These are phyloP conservation scores for Leptonema lineaticorne DNA, from an alignment of 1,140 invertebrate species.

Conservation along the genomic window DNA sequence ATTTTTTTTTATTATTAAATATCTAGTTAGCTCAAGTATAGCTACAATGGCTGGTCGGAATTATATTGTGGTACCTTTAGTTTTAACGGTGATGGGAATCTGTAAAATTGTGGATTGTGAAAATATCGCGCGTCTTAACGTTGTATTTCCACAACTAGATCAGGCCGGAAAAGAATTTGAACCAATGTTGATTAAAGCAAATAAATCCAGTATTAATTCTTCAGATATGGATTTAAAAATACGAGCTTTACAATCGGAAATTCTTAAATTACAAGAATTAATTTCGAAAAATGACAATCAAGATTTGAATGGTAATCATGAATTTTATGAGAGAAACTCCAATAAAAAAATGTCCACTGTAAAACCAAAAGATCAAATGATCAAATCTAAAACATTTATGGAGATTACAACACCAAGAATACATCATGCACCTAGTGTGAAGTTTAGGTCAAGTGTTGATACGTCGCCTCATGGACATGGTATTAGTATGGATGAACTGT, in stretches of 20 bases:
- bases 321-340: too few species aligned
- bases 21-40: background rate
- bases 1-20: background rate
- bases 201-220: constrained; percentile 2
- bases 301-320: too few species aligned
- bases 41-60: constrained; percentile 14
- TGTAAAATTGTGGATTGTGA: constrained; percentile 4
- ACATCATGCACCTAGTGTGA: too few species aligned
- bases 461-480: too few species aligned
- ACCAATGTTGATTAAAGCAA: background rate
- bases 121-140: constrained; percentile 24
- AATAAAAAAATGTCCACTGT: too few species aligned
- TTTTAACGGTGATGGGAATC: constrained; percentile 6
- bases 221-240: background rate
- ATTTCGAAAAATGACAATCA: constrained; percentile 4
- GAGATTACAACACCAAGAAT: too few species aligned
- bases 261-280: constrained; percentile 23
- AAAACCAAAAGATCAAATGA: too few species aligned
- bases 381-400: too few species aligned
- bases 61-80: background rate
- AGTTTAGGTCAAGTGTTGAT: too few species aligned
- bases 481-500: constrained; percentile 8
- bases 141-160: constrained; percentile 35
- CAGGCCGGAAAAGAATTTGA: background rate
- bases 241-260: constrained; percentile 25